Conservation (phyloP, 2,888 invertebrate species). For the Cerastoderma edule region DNA sequence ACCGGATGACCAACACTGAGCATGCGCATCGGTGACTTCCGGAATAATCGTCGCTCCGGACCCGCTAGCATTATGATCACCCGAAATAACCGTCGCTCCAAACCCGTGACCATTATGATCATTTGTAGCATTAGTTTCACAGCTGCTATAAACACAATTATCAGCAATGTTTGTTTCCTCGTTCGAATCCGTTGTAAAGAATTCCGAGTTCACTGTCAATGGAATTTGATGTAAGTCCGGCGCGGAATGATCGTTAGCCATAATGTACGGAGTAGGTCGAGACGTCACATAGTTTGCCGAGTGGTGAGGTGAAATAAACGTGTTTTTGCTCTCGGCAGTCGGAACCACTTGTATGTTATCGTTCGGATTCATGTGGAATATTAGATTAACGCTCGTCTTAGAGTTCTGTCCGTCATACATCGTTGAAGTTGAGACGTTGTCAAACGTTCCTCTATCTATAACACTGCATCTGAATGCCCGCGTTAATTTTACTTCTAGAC, state of each 20-base stretch:
- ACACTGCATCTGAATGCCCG: no score
- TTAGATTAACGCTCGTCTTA: conserved; percentile 9
- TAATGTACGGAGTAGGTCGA: neutral
- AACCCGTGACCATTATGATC: no score
- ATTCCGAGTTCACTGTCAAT: neutral
- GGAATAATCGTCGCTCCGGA: no score
- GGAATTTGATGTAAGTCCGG: conserved; percentile 7
- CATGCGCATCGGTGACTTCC: no score
- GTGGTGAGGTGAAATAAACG: neutral
- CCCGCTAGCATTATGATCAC: no score
- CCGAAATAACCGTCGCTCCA: no score
- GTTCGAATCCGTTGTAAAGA: neutral
- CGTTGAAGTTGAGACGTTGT: no score
- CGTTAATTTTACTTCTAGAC: no score
- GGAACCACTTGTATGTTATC: conserved; percentile 43
- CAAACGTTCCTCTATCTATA: no score
- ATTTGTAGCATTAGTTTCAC: no score
- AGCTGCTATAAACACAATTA: no score
- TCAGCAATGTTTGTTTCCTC: conserved; percentile 13
- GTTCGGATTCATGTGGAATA: conserved; percentile 30
- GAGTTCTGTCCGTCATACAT: conserved; percentile 31
- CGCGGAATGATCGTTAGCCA: neutral
- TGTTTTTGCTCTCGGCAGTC: neutral
- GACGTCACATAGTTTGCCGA: no score
- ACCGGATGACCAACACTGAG: neutral